A percentile compares a stretch with the other conserved stretches of the same genome.
These are phyloP conservation scores for Vesta saturnalis DNA, from an alignment of 2,888 invertebrate genomes.

Conservation along the genomic window DNA sequence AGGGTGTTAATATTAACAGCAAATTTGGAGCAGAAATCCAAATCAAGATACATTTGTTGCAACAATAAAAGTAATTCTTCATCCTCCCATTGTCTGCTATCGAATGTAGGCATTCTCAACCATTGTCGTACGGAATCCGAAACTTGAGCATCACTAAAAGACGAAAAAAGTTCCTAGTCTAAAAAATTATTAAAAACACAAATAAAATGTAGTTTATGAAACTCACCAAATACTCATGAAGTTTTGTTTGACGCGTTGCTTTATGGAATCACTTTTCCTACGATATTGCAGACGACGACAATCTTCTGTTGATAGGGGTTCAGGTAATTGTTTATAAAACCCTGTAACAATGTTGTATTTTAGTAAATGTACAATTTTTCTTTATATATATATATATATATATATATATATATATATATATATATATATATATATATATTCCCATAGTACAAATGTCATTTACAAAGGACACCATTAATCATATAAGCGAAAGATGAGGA, in stretches of 20 bases:
- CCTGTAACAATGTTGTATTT: slow-evolving; percentile 59
- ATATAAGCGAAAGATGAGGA: too few species aligned
- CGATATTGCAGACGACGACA: slow-evolving; percentile 68
- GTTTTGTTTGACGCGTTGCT: slow-evolving; percentile 68
- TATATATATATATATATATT: too few species aligned
- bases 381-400: too few species aligned
- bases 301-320: slow-evolving; percentile 67
- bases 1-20: slow-evolving; percentile 76
- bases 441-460: too few species aligned
- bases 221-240: slow-evolving; percentile 71
- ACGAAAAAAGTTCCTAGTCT: slow-evolving; percentile 32
- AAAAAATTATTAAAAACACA: slow-evolving; percentile 32
- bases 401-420: too few species aligned
- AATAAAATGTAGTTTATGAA: slow-evolving; percentile 27
- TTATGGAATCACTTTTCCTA: slow-evolving; percentile 69
- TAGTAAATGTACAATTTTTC: neutral
- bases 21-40: slow-evolving; percentile 78
- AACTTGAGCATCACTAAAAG: slow-evolving; percentile 70
- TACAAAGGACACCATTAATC: too few species aligned
- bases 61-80: slow-evolving; percentile 80
- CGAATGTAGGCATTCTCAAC: slow-evolving; percentile 77
- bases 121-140: slow-evolving; percentile 71
- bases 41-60: slow-evolving; percentile 84
- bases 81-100: slow-evolving; percentile 85
- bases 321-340: slow-evolving; percentile 71